Evolutionary conservation across 2,888 invertebrate genomes (phyloP), one percentile per base, ranked within the genome.

Genomic region (Agrochola lota): DNA sequence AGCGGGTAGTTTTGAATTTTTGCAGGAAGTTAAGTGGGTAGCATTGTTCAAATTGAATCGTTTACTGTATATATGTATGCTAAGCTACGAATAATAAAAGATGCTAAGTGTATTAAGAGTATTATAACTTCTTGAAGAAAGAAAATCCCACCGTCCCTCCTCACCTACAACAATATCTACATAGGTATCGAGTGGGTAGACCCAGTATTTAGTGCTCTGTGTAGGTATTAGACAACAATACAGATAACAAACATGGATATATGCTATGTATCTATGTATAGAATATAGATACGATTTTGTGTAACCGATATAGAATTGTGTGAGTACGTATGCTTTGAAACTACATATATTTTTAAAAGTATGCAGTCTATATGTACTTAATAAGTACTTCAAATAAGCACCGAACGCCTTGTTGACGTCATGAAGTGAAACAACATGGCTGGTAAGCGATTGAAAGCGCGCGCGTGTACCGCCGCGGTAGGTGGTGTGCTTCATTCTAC

Each of bases 361-460:
- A 80, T 74, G 52, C n/a, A 55, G n/a, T 55, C 12, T 62, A 20
- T 49, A 73, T 0, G 5, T 64, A 43, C 1, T 9, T 9, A 9
- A 3, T 9, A 9, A 1, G 40, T 67, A 66, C 63, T 67, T 64
- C 63, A 70, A 78, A 77, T 77, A 74, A 85, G 74, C 77, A 67
- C 71, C 72, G 75, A 86, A 81, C 78, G 82, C 85, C 84, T 85
- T 88, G 88, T 89, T 95, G 95, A 95, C 95, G 95, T 95, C 95
- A 95, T 89, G 86, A 87, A 86, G 87, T 91, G 91, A 94, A 91
- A 90, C 93, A 95, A 95, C 92, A 95, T 95, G 95, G 95, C 91
- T 87, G 88, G 93, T 91, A 91, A 87, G 87, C 90, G 90, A 91
- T 91, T 92, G 93, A 93, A 94, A 94, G 91, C 92, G 93, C 92